Percentiles rank a stretch among this genome's conserved stretches.
phyloP scores from a whole-genome alignment of 2,888 invertebrate species.

The Eristalis tenax region DNA sequence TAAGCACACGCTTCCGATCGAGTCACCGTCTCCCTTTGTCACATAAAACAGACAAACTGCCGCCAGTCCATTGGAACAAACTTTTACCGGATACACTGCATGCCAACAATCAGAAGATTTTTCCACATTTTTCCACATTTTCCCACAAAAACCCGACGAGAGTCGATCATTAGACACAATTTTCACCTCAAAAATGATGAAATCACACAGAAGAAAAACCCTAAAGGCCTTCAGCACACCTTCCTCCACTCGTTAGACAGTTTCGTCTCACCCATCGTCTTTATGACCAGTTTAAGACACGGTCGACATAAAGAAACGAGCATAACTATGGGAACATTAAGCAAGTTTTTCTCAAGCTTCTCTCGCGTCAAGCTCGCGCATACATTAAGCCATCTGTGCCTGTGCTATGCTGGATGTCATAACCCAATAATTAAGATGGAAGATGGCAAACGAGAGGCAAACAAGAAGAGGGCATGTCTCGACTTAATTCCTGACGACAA shows the following conservation, averaged over 20 bases:
- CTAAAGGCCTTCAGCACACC: conserved; percentile 20
- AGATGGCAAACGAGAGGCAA: background rate
- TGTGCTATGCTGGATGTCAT: conserved; percentile 53
- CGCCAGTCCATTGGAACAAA: background rate
- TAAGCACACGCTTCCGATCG: too few species aligned
- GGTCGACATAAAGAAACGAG: conserved; percentile 18
- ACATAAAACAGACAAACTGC: too few species aligned
- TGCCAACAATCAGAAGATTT: background rate
- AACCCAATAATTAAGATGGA: conserved; percentile 57
- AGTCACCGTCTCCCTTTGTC: too few species aligned
- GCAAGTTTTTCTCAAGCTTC: conserved; percentile 61
- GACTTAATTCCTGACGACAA: conserved; percentile 59
- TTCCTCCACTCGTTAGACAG: conserved; percentile 15
- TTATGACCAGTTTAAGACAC: background rate
- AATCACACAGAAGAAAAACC: conserved; percentile 33
- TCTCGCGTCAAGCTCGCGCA: conserved; percentile 33
- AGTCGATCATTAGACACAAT: conserved; percentile 40
- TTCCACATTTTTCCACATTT: conserved; percentile 29
- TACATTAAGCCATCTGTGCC: conserved; percentile 36
- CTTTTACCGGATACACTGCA: conserved; percentile 4
- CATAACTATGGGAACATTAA: conserved; percentile 58
- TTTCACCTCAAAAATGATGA: conserved; percentile 51
- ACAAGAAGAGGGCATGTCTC: conserved; percentile 30
- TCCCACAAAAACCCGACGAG: background rate
- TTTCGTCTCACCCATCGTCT: conserved; percentile 31